phyloP scores from a whole-genome alignment of 2,113 vertebrate genomes.

The Ursus arctos region DNA sequence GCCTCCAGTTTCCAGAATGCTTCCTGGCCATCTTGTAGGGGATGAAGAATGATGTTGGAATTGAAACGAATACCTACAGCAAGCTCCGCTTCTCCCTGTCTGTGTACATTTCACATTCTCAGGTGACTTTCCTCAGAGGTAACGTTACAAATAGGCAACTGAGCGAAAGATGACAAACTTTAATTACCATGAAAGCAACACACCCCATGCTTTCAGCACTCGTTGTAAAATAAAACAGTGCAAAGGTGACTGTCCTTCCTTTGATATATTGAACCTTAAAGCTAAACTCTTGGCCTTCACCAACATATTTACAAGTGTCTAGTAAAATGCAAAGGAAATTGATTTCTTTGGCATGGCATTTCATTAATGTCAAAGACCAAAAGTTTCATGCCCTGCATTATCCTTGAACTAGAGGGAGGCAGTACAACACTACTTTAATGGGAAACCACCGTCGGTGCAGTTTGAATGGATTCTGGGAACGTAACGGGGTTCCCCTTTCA shows the following conservation, averaged over 20 bases:
- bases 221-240: constrained; percentile 61
- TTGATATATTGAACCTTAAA: constrained; percentile 56
- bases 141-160: constrained; percentile 27
- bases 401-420: background rate
- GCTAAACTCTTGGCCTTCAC: constrained; percentile 50
- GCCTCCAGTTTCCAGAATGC: background rate
- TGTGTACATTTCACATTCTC: background rate
- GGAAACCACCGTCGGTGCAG: constrained; percentile 51
- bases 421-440: background rate
- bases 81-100: background rate
- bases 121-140: constrained; percentile 52
- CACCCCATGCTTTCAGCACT: background rate
- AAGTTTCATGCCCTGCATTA: constrained; percentile 21
- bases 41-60: background rate
- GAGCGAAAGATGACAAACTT: constrained; percentile 39
- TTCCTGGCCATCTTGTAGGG: background rate
- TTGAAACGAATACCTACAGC: background rate
- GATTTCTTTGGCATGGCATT: constrained; percentile 7
- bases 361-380: constrained; percentile 61
- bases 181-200: constrained; percentile 53
- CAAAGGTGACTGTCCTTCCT: constrained; percentile 43
- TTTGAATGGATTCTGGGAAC: constrained; percentile 44
- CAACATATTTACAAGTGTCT: constrained; percentile 49
- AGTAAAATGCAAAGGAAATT: constrained; percentile 68
- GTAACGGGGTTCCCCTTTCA: background rate